Evolutionary conservation across 2,888 invertebrate genomes (phyloP).

Genomic region (Halocaridina rubra): DNA sequence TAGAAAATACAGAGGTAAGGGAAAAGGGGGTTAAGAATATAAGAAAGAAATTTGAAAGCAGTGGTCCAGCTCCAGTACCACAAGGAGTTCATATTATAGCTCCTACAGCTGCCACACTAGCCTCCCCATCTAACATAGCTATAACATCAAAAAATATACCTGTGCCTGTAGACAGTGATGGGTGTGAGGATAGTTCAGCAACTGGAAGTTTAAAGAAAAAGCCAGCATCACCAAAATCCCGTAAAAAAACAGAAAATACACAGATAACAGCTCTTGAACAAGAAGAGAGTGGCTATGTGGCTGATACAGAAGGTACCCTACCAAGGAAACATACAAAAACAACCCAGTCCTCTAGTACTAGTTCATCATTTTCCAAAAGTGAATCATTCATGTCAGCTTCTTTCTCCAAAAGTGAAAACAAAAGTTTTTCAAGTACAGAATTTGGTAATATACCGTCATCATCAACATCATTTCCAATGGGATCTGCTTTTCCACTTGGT

Average conservation of each 20-base stretch:
- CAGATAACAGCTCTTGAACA: conserved; percentile 34
- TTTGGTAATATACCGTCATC: conserved; percentile 12
- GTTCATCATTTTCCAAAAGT: conserved; percentile 40
- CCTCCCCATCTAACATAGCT: not conserved
- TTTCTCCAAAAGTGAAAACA: conserved; percentile 57
- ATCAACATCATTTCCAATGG: conserved; percentile 19
- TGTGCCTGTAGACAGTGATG: conserved; percentile 1
- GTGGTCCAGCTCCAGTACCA: conserved; percentile 44
- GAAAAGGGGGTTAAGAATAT: conserved; percentile 24
- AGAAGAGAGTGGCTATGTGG: conserved; percentile 61
- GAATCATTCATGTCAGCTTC: conserved; percentile 34
- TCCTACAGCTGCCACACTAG: not conserved
- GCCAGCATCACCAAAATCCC: conserved; percentile 46
- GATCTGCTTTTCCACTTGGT: conserved; percentile 26
- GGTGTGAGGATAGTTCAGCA: conserved; percentile 15
- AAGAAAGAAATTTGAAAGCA: conserved; percentile 36
- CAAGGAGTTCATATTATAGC: not conserved
- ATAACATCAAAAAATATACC: not conserved
- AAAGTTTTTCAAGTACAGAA: conserved; percentile 35
- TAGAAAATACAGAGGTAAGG: conserved; percentile 2
- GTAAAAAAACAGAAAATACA: conserved; percentile 32
- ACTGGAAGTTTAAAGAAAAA: conserved; percentile 15
- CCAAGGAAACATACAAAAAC: conserved; percentile 42
- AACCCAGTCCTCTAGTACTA: conserved; percentile 18
- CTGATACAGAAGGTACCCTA: conserved; percentile 60